Percentiles rank a stretch among this genome's conserved stretches.
phyloP scores from a whole-genome alignment of 1,140 invertebrate genomes.

The Polyergus mexicanus region DNA sequence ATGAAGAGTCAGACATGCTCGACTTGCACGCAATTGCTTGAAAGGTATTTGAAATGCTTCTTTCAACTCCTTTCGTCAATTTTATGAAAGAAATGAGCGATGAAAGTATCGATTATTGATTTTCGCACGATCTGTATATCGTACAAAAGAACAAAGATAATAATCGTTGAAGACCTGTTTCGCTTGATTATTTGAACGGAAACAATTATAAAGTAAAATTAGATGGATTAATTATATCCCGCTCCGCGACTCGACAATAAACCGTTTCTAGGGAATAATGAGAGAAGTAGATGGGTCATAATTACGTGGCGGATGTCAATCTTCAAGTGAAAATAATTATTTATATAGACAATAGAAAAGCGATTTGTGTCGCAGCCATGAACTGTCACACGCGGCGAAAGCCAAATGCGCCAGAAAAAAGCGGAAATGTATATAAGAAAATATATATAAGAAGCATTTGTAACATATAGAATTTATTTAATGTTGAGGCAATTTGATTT shows the following conservation, averaged over 20 bases:
- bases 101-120: background rate
- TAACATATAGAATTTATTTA: conserved; percentile 9
- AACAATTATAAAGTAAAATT: conserved; percentile 45
- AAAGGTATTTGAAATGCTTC: background rate
- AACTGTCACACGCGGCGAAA: conserved; percentile 47
- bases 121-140: background rate
- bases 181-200: conserved; percentile 17
- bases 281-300: background rate
- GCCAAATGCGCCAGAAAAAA: conserved; percentile 28
- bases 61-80: background rate
- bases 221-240: conserved; percentile 33
- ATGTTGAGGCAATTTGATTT: conserved; percentile 5
- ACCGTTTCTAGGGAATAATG: conserved; percentile 18
- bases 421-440: background rate
- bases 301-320: conserved; percentile 46
- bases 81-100: background rate
- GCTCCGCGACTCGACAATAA: conserved; percentile 27
- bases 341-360: conserved; percentile 55
- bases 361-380: conserved; percentile 39
- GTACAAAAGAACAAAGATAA: conserved; percentile 1
- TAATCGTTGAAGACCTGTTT: background rate
- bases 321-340: conserved; percentile 55
- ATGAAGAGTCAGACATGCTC: background rate
- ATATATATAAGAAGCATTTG: background rate
- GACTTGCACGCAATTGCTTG: background rate